These are phyloP conservation scores for Lethrus apterus DNA, from an alignment of 1,140 invertebrate genomes.

Conservation along the genomic window DNA sequence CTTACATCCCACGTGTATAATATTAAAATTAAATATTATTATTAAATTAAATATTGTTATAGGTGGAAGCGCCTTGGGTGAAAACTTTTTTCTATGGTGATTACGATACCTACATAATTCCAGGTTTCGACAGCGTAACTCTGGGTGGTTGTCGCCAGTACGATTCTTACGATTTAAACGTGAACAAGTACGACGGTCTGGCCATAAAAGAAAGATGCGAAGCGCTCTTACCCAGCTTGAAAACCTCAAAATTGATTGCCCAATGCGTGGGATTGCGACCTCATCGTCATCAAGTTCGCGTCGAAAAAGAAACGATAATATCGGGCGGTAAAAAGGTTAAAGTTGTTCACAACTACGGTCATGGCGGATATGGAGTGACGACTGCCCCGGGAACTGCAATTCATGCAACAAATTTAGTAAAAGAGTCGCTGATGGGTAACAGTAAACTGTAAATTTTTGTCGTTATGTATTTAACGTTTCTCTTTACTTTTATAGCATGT, in stretches of 20 bases:
- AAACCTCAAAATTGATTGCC: slow-evolving; percentile 52
- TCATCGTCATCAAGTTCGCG: slow-evolving; percentile 63
- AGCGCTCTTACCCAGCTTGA: slow-evolving; percentile 63
- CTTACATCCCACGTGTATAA: too few species aligned
- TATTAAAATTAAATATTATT: too few species aligned
- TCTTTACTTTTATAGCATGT: neutral
- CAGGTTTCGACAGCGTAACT: slow-evolving; percentile 63
- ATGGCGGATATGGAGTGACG: slow-evolving; percentile 84
- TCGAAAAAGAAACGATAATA: slow-evolving; percentile 57
- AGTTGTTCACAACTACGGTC: slow-evolving; percentile 88
- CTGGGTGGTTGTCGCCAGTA: slow-evolving; percentile 77
- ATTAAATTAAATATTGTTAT: slow-evolving; percentile 20
- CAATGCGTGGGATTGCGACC: slow-evolving; percentile 74
- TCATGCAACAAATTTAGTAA: slow-evolving; percentile 61
- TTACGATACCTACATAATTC: slow-evolving; percentile 78
- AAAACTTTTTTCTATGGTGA: slow-evolving; percentile 82
- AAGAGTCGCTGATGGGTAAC: slow-evolving; percentile 47
- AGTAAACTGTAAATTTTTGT: slow-evolving; percentile 45
- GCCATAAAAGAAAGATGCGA: slow-evolving; percentile 69
- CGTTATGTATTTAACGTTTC: neutral
- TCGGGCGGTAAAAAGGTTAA: slow-evolving; percentile 42
- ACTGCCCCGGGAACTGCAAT: slow-evolving; percentile 78
- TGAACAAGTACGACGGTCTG: slow-evolving; percentile 62
- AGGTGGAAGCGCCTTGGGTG: slow-evolving; percentile 83
- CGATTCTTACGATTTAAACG: slow-evolving; percentile 63